Evolutionary conservation across 2,888 invertebrate genomes (phyloP).

Genomic region (Sarcophaga subvicina): DNA sequence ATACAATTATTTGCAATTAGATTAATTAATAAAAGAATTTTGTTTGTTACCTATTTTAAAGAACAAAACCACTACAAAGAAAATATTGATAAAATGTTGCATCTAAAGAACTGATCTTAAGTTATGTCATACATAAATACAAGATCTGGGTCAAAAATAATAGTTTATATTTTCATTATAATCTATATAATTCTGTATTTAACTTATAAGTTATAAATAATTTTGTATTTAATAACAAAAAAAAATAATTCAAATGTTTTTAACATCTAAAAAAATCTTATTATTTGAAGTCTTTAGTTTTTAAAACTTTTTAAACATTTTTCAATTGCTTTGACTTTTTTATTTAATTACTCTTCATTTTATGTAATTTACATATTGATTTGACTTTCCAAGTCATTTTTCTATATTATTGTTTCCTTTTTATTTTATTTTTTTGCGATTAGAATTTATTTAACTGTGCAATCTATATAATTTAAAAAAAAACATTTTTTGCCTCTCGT

Average conservation of each 20-base stretch:
- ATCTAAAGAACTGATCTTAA: slow-evolving; percentile 41
- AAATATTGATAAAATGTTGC: slow-evolving; percentile 35
- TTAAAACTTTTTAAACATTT: neutral
- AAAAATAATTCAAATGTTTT: neutral
- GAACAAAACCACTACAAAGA: slow-evolving; percentile 7
- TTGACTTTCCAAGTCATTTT: slow-evolving; percentile 22
- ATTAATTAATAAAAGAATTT: slow-evolving; percentile 49
- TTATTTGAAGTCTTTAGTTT: neutral
- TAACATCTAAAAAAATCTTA: neutral
- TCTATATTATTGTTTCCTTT: slow-evolving; percentile 44
- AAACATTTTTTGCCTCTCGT: slow-evolving; percentile 33
- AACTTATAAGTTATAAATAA: slow-evolving; percentile 57
- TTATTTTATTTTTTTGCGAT: neutral
- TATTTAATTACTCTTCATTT: slow-evolving; percentile 16
- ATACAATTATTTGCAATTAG: slow-evolving; percentile 46
- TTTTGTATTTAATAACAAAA: slow-evolving; percentile 53
- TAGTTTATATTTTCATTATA: neutral
- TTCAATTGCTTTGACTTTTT: neutral
- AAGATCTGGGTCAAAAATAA: slow-evolving; percentile 37
- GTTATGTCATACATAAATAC: slow-evolving; percentile 62
- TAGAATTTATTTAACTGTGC: slow-evolving; percentile 55
- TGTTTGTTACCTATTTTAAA: slow-evolving; percentile 37
- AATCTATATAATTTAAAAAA: slow-evolving; percentile 56
- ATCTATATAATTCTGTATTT: slow-evolving; percentile 25
- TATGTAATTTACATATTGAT: neutral